phyloP scores from a whole-genome alignment of 2,113 vertebrate species.

The Dicentrarchus labrax region DNA sequence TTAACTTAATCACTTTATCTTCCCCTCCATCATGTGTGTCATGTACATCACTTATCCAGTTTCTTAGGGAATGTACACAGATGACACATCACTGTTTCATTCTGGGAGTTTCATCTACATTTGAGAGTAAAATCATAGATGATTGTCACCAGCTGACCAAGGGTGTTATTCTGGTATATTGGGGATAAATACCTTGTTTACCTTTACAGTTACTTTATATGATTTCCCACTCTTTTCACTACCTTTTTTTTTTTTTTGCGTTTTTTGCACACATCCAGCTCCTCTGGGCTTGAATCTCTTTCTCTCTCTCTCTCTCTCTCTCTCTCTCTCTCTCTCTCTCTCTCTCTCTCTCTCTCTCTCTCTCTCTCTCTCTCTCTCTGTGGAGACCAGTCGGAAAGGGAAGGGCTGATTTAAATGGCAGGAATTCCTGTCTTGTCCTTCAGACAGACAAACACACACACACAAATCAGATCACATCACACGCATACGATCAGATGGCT shows the following conservation, averaged over 20 bases:
- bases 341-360: too few species aligned
- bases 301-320: too few species aligned
- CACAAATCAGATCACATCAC: too few species aligned
- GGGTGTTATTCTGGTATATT: not conserved
- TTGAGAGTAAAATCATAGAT: not conserved
- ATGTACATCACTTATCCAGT: not conserved
- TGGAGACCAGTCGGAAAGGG: slow-evolving; percentile 62
- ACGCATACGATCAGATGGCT: slow-evolving; percentile 5
- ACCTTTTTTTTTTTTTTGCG: not conserved
- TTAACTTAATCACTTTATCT: not conserved
- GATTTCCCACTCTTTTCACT: not conserved
- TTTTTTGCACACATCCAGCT: not conserved
- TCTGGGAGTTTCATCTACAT: not conserved
- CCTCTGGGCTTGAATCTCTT: not conserved
- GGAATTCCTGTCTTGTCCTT: slow-evolving; percentile 73
- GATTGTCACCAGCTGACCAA: too few species aligned
- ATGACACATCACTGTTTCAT: not conserved
- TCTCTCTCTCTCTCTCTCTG: slow-evolving; percentile 18
- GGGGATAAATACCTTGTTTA: not conserved
- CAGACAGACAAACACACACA: slow-evolving; percentile 20
- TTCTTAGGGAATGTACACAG: not conserved
- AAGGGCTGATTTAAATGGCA: slow-evolving; percentile 76
- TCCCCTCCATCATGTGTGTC: not conserved
- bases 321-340: too few species aligned
- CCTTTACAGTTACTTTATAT: not conserved